Conservation (phyloP, 2,797 vertebrate species). For the Chrysocyon brachyurus region DNA sequence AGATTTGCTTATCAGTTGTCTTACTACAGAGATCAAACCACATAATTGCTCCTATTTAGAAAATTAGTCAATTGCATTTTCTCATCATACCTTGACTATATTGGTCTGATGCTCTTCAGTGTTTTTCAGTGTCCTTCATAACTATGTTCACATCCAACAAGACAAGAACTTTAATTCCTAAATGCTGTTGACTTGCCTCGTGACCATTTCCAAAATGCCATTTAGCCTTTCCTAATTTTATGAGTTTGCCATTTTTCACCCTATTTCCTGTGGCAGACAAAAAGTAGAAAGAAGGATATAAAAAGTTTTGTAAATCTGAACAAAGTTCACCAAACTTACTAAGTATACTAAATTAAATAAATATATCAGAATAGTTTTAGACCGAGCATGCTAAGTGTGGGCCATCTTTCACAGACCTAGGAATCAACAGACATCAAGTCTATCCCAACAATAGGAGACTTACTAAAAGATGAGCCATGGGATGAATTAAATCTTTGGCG, state of each 20-base stretch:
- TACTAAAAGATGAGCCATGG: neutral
- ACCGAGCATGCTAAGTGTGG: neutral
- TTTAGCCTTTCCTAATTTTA: conserved; percentile 14
- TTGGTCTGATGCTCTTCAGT: neutral
- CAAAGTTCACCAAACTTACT: conserved; percentile 43
- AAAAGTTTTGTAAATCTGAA: conserved; percentile 6
- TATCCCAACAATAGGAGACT: conserved; percentile 9
- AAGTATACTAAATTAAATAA: conserved; percentile 12
- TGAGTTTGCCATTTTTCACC: conserved; percentile 43
- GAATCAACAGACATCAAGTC: neutral
- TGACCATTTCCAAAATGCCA: neutral
- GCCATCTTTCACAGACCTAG: neutral
- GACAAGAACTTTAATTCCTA: conserved; percentile 38
- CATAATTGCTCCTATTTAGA: neutral
- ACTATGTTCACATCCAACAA: neutral
- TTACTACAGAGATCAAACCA: conserved; percentile 23
- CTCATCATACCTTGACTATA: conserved; percentile 3
- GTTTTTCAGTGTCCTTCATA: conserved; percentile 19
- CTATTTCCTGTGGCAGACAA: neutral
- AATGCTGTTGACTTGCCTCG: neutral
- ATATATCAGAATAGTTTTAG: conserved; percentile 5
- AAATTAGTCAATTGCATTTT: conserved; percentile 50
- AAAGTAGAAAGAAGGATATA: neutral
- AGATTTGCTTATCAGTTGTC: conserved; percentile 22
- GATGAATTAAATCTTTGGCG: conserved; percentile 35